phyloP scores from a whole-genome alignment of 2,888 invertebrate genomes.

The Eupelmus urozonus region DNA sequence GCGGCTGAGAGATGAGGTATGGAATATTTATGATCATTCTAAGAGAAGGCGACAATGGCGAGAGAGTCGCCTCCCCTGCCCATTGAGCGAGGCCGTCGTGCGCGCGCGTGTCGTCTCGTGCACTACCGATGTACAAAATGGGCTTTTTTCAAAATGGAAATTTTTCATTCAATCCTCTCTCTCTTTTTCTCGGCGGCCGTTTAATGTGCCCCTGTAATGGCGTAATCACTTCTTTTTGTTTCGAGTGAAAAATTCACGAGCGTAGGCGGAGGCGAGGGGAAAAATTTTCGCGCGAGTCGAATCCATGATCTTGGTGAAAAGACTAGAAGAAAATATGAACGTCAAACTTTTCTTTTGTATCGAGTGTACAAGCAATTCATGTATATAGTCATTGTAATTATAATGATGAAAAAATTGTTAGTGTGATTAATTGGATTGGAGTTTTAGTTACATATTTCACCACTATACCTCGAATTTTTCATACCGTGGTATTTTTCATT shows the following conservation, averaged over 20 bases:
- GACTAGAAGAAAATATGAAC: constrained; percentile 39
- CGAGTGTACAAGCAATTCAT: too few species aligned
- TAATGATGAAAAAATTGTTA: too few species aligned
- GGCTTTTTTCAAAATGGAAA: constrained; percentile 48
- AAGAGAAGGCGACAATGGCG: constrained; percentile 64
- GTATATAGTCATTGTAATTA: too few species aligned
- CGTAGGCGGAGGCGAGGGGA: too few species aligned
- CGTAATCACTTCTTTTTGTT: constrained; percentile 10
- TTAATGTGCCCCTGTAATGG: constrained; percentile 17
- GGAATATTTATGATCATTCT: constrained; percentile 71
- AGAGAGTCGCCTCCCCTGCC: constrained; percentile 37
- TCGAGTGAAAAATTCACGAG: constrained; percentile 15
- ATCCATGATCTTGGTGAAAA: background rate
- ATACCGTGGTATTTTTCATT: too few species aligned
- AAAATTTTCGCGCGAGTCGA: constrained; percentile 1
- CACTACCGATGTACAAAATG: constrained; percentile 47
- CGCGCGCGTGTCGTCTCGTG: constrained; percentile 34
- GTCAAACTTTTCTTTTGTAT: too few species aligned
- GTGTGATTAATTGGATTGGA: too few species aligned
- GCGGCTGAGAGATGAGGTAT: constrained; percentile 65
- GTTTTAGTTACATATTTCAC: too few species aligned
- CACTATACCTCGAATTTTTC: too few species aligned
- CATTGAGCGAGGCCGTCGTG: constrained; percentile 60
- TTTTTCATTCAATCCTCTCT: constrained; percentile 31
- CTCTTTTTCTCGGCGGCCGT: constrained; percentile 8